Percentiles rank a stretch among this genome's conserved stretches.
Conservation (phyloP, 2,113 vertebrate species). For the Hipposideros armiger region DNA sequence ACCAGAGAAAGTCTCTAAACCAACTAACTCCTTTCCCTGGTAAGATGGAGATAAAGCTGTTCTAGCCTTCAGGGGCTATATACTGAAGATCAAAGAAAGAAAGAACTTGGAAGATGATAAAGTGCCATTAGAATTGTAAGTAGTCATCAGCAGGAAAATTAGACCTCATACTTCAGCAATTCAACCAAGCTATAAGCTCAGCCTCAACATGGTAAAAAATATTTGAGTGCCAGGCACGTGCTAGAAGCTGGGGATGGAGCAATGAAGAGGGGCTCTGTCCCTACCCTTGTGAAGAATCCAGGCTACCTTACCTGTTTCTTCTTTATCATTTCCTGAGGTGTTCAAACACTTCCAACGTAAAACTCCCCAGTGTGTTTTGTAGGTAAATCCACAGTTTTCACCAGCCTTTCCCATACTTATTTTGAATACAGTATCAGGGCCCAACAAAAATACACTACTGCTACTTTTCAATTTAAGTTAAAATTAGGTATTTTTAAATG, state of each 20-base stretch:
- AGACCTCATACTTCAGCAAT: background rate
- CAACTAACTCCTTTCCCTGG: background rate
- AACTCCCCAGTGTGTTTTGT: background rate
- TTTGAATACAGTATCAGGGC: background rate
- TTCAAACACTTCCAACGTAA: background rate
- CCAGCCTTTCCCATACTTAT: slow-evolving; percentile 58
- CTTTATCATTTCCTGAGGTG: background rate
- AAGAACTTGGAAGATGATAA: background rate
- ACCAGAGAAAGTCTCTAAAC: slow-evolving; percentile 6
- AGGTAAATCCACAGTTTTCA: slow-evolving; percentile 60
- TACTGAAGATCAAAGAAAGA: slow-evolving; percentile 8
- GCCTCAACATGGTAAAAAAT: background rate
- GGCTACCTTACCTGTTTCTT: background rate
- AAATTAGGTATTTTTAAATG: background rate
- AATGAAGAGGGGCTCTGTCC: background rate
- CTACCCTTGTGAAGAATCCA: background rate
- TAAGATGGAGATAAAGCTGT: slow-evolving; percentile 15
- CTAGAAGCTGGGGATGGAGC: background rate
- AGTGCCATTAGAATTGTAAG: background rate
- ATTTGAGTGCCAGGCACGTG: background rate
- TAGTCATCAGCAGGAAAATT: background rate
- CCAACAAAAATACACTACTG: background rate
- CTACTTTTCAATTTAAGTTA: background rate
- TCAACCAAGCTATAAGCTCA: background rate
- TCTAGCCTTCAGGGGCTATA: background rate